Conservation (phyloP, 2,113 vertebrate species). For the Heloderma charlesbogerti region DNA sequence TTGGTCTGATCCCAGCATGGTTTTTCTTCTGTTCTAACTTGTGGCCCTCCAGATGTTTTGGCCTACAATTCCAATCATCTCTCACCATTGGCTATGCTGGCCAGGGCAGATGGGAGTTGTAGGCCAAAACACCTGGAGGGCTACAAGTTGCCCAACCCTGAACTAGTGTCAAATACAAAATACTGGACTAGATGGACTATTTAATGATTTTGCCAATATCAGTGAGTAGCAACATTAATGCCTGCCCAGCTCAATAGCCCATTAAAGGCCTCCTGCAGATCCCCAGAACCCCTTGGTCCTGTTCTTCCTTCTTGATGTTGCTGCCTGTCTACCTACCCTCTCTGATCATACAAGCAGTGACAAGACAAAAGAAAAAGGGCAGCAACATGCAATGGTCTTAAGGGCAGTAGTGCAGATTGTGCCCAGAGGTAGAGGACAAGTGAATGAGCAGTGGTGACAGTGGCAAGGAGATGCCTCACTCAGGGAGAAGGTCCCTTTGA, state of each 20-base stretch:
- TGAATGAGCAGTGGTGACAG: background rate
- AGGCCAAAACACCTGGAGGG: too few species aligned
- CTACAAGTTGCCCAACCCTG: background rate
- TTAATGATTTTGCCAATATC: too few species aligned
- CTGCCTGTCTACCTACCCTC: background rate
- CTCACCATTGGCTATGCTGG: too few species aligned
- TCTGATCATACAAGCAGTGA: background rate
- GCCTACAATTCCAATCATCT: too few species aligned
- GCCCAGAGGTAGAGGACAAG: background rate
- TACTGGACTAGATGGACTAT: background rate
- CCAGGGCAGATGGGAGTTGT: too few species aligned
- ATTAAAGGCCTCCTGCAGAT: too few species aligned
- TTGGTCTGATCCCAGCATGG: too few species aligned
- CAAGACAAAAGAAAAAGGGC: background rate
- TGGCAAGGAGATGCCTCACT: background rate
- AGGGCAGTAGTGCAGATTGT: background rate
- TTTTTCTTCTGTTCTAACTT: too few species aligned
- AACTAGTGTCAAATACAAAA: background rate
- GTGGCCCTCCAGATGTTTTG: background rate
- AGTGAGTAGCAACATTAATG: too few species aligned
- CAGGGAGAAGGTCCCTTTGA: background rate
- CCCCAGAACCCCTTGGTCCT: background rate
- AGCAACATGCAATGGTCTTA: background rate
- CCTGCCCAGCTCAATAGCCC: too few species aligned
- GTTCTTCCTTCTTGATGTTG: background rate